A percentile compares a stretch with the other conserved stretches of the same genome.
These are phyloP conservation scores for Neodiprion fabricii DNA, from an alignment of 1,140 invertebrate species.

Conservation along the genomic window DNA sequence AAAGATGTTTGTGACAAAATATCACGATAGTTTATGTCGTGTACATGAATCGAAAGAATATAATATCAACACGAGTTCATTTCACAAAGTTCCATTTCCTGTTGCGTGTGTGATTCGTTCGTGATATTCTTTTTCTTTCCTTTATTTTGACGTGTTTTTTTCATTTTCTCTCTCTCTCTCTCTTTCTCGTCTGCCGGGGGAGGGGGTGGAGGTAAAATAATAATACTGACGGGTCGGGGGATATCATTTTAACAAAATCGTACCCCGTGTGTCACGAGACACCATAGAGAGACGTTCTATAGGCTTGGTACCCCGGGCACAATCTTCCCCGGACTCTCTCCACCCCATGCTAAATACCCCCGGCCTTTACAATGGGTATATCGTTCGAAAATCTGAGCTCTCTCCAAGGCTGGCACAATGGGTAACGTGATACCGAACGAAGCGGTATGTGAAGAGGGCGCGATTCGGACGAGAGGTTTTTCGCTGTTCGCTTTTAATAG, in stretches of 20 bases:
- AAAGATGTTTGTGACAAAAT: too few species aligned
- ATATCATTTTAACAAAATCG: conserved; percentile 60
- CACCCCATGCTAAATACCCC: conserved; percentile 54
- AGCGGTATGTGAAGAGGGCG: conserved; percentile 26
- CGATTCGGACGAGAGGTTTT: conserved; percentile 30
- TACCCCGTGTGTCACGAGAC: conserved; percentile 48
- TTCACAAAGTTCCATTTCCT: too few species aligned
- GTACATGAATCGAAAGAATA: too few species aligned
- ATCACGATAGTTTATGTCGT: too few species aligned
- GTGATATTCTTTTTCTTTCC: too few species aligned
- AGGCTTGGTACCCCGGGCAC: neutral
- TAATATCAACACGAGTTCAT: too few species aligned
- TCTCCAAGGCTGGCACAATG: conserved; percentile 50
- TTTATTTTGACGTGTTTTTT: too few species aligned
- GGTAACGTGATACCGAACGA: conserved; percentile 55
- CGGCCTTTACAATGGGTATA: conserved; percentile 50
- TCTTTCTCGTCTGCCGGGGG: neutral
- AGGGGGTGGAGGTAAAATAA: neutral
- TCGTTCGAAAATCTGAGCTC: conserved; percentile 57
- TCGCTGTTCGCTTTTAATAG: conserved; percentile 56
- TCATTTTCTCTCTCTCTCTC: too few species aligned
- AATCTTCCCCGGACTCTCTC: neutral
- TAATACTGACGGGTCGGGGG: conserved; percentile 22
- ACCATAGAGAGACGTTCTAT: conserved; percentile 35
- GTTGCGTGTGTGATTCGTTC: too few species aligned